A percentile compares a stretch with the other conserved stretches of the same genome.
Evolutionary conservation across 2,797 vertebrate genomes (phyloP).

Genomic region (Sebastiscus tertius): DNA sequence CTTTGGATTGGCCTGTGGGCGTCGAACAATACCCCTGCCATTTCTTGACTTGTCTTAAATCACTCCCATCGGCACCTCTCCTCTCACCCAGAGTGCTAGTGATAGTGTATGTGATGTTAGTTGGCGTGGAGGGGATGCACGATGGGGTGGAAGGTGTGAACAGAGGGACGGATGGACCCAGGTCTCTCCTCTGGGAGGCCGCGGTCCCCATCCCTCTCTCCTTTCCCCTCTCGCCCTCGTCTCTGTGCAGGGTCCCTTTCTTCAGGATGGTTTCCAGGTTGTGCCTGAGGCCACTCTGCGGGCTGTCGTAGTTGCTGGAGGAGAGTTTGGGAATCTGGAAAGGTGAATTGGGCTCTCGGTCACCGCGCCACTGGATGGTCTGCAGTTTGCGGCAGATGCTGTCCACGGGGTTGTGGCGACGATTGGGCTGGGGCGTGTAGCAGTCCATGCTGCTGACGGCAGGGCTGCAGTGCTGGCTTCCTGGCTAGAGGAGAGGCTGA

Average conservation of each 20-base stretch:
- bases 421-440: conserved; percentile 55
- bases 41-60: background rate
- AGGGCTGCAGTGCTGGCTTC: conserved; percentile 12
- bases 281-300: conserved; percentile 79
- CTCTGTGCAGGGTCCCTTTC: conserved; percentile 72
- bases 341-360: conserved; percentile 81
- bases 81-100: conserved; percentile 64
- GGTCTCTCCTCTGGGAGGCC: conserved; percentile 33
- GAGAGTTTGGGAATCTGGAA: conserved; percentile 89
- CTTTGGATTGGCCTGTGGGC: conserved; percentile 46
- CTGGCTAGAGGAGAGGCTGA: conserved; percentile 52
- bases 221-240: background rate
- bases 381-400: conserved; percentile 92
- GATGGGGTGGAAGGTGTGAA: conserved; percentile 35
- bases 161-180: conserved; percentile 10
- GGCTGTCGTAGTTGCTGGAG: conserved; percentile 85
- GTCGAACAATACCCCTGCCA: conserved; percentile 71
- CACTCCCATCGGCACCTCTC: conserved; percentile 50
- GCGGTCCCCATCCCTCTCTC: conserved; percentile 34
- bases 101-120: conserved; percentile 78
- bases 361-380: conserved; percentile 87
- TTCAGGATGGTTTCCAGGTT: conserved; percentile 87
- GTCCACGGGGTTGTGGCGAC: conserved; percentile 90
- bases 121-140: conserved; percentile 18
- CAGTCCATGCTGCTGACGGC: conserved; percentile 73